These are phyloP conservation scores for Anhinga anhinga DNA, from an alignment of 2,113 vertebrate genomes.

Conservation along the genomic window DNA sequence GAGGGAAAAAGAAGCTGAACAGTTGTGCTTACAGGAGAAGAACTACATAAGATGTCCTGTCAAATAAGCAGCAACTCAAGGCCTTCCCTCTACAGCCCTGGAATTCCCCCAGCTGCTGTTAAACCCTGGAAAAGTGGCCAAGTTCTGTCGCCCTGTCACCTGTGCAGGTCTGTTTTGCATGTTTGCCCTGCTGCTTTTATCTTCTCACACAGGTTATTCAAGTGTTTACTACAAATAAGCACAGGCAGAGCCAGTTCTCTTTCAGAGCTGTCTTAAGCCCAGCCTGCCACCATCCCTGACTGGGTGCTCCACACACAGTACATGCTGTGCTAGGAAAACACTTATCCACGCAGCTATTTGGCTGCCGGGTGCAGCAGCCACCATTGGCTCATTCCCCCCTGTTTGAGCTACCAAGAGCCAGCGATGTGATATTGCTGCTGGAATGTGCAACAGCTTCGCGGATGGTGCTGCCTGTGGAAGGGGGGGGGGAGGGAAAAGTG, in stretches of 20 bases:
- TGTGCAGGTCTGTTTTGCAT: rapidly evolving
- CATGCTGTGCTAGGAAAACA: not conserved
- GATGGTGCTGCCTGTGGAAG: not conserved
- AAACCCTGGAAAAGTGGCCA: not conserved
- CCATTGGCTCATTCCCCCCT: not conserved
- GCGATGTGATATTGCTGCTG: not conserved
- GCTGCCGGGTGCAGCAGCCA: not conserved
- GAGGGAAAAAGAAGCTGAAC: not conserved
- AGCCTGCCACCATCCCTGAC: not conserved
- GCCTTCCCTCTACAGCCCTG: not conserved
- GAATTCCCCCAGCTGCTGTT: not conserved
- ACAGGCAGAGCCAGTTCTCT: not conserved
- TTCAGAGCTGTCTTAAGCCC: not conserved
- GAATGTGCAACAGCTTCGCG: not conserved
- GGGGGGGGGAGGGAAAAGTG: not conserved
- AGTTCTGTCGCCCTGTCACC: not conserved
- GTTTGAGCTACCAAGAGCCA: not conserved
- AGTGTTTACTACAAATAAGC: not conserved
- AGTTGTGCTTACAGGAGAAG: not conserved
- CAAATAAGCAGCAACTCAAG: not conserved
- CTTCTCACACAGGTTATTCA: rapidly evolving
- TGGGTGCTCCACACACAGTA: rapidly evolving
- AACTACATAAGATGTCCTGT: not conserved
- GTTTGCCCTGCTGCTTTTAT: not conserved
- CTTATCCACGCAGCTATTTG: not conserved